These are phyloP conservation scores for Numenius phaeopus DNA, from an alignment of 2,797 vertebrate genomes.

Conservation along the genomic window DNA sequence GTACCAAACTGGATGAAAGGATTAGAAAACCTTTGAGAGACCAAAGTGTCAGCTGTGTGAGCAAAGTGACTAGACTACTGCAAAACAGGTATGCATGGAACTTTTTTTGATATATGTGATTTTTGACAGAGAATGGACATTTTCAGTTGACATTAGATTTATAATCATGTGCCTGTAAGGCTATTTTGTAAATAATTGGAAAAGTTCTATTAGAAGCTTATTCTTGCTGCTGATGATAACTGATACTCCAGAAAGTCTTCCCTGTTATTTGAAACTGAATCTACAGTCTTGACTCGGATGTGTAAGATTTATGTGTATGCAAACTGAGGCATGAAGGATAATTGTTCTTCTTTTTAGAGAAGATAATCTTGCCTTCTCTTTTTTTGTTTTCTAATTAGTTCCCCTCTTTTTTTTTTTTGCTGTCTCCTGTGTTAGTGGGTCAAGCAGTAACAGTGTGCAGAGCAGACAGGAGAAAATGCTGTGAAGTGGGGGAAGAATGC, in stretches of 20 bases:
- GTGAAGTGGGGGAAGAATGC: not conserved
- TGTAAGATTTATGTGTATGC: not conserved
- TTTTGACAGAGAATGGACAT: not conserved
- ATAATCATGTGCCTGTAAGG: not conserved
- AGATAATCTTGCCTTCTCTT: not conserved
- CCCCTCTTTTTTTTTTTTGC: not conserved
- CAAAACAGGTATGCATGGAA: conserved; percentile 74
- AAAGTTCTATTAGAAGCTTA: not conserved
- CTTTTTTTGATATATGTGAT: not conserved
- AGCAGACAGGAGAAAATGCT: not conserved
- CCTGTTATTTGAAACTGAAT: not conserved
- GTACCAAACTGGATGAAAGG: conserved; percentile 35
- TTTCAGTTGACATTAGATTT: not conserved
- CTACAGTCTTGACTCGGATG: not conserved
- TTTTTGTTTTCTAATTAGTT: not conserved
- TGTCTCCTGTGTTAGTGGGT: not conserved
- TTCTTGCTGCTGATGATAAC: not conserved
- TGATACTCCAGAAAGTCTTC: not conserved
- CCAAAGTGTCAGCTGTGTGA: not conserved
- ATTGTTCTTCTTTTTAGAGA: conserved; percentile 6
- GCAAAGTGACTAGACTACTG: conserved; percentile 12
- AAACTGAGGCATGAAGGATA: not conserved
- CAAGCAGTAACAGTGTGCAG: not conserved
- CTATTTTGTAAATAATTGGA: not conserved
- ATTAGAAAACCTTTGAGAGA: conserved; percentile 40